A percentile compares a stretch with the other conserved stretches of the same genome.
Conservation (phyloP, 2,113 vertebrate genomes). For the Rhombomys opimus region DNA sequence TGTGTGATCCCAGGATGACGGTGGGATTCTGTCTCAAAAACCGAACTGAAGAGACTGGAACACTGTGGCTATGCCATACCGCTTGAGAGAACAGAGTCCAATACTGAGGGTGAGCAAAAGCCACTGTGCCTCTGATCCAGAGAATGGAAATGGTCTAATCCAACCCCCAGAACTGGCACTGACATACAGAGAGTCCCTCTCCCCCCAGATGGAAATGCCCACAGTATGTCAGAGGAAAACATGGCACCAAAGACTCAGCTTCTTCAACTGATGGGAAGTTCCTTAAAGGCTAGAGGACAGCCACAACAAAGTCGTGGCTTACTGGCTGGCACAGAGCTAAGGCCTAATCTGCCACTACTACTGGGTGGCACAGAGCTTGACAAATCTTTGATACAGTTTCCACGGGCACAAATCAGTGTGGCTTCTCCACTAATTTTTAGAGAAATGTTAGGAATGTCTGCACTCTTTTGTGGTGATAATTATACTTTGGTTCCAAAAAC, state of each 20-base stretch:
- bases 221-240: neutral
- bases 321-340: neutral
- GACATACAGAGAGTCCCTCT: neutral
- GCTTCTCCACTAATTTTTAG: neutral
- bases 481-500: neutral
- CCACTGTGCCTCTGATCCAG: neutral
- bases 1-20: neutral
- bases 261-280: neutral
- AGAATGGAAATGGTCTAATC: neutral
- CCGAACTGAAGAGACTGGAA: neutral
- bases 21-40: neutral
- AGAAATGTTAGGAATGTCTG: neutral
- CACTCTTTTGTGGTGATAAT: neutral
- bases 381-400: neutral
- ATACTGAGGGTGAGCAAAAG: neutral
- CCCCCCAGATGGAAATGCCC: neutral
- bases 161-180: neutral
- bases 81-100: neutral
- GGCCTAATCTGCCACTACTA: neutral
- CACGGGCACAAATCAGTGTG: neutral
- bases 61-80: neutral
- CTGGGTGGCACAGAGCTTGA: neutral
- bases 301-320: neutral
- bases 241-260: neutral
- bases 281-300: neutral